A percentile compares a stretch with the other conserved stretches of the same genome.
These are phyloP conservation scores for Heliothis virescens DNA, from an alignment of 1,140 invertebrate species.

Conservation along the genomic window DNA sequence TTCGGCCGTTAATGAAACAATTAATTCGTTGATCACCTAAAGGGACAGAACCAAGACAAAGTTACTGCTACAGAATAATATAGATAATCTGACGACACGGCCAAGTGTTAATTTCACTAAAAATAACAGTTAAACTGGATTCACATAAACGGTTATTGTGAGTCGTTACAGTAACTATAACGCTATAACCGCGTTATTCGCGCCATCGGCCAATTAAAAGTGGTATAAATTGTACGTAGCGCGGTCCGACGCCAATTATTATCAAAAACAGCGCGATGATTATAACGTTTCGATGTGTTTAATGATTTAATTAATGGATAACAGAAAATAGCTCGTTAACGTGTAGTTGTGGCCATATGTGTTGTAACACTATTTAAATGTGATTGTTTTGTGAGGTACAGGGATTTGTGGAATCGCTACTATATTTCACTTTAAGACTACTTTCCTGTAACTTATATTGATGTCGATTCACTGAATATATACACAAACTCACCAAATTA, in stretches of 20 bases:
- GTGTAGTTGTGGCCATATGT: slow-evolving; percentile 67
- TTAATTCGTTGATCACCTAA: slow-evolving; percentile 11
- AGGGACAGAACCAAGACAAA: neutral
- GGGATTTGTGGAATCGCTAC: neutral
- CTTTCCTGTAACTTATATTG: no score
- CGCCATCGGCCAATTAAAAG: slow-evolving; percentile 39
- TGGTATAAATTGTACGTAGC: slow-evolving; percentile 30
- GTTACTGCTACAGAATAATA: slow-evolving; percentile 17
- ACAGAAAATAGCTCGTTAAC: slow-evolving; percentile 62
- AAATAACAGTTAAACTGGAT: slow-evolving; percentile 39
- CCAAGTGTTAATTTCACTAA: slow-evolving; percentile 45
- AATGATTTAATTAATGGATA: slow-evolving; percentile 75
- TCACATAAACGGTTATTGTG: slow-evolving; percentile 32
- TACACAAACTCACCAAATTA: no score
- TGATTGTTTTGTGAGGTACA: neutral
- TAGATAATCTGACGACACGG: slow-evolving; percentile 37
- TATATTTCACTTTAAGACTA: no score
- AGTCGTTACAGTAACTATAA: slow-evolving; percentile 35
- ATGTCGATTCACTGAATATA: no score
- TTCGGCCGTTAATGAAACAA: neutral
- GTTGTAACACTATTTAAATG: slow-evolving; percentile 51
- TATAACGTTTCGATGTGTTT: slow-evolving; percentile 54
- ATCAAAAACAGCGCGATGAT: slow-evolving; percentile 36
- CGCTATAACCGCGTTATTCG: slow-evolving; percentile 35
- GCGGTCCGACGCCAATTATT: slow-evolving; percentile 41